Evolutionary conservation across 2,797 vertebrate genomes (phyloP), one percentile per base, ranked within the genome.

Genomic region (Lagocephalus sceleratus): DNA sequence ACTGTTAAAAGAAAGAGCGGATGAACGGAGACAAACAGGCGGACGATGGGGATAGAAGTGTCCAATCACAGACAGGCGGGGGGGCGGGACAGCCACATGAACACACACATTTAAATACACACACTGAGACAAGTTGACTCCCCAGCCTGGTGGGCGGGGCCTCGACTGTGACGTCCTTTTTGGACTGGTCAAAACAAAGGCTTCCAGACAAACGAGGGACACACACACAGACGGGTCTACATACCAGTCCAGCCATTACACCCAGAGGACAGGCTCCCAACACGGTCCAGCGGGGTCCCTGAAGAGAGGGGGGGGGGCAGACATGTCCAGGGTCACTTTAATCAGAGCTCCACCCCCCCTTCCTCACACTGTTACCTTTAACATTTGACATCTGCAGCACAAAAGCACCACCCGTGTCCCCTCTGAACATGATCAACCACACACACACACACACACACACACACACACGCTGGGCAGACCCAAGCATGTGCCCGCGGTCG

Each of bases 241-340:
- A 4, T 78, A 84, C 79, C 82, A 82, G 78, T 80, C 66, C 73
- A 63, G 79, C 79, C 73, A 78, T 63, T 32, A 43, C 51, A 43
- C 72, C 81, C 78, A 66, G 61, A 68, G 69, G 69, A 72, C 72
- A 51, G 43, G 57, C 23, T 47, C 47, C 58, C 22, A 64, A 68
- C 56, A 60, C 69, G 46, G 57, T 41, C 38, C 66, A 67, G 57
- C 59, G 47, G 62, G 62, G 53, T 81, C 63, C 75, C 75, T 76
- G 71, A 54, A 64, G 16, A 57, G 56, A 58, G 63, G 44, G 58
- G 55, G 39, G 57, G 47, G 47, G 38, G 63, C 54, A 73, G 25
- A 73, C 45, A 75, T 12, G 41, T 69, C 62, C 71, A 50, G 22
- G 29, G 63, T 76, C 54, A 77, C 73, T 71, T 4, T 23, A 50